Evolutionary conservation across 2,797 vertebrate species (phyloP), one percentile per base, ranked within the genome.

Genomic region (Micrastur ruficollis): DNA sequence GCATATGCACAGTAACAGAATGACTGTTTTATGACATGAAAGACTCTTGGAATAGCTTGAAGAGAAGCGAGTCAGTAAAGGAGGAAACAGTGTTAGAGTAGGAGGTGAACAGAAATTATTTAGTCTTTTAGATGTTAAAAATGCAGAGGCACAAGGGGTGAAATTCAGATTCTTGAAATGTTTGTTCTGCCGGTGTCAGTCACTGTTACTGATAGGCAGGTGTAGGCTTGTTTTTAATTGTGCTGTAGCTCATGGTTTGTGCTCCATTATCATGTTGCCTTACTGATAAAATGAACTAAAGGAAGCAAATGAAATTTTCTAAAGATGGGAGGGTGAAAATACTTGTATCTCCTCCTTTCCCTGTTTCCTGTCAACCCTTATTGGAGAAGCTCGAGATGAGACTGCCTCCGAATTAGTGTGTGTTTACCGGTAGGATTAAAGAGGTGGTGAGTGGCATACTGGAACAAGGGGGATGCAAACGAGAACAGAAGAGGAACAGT

Each of bases 1-100:
- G 59, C 3, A 0, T 14, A 14, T 0, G 2, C 10, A 25, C 17
- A 22, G 34, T 1, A 4, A 46, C 73, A 71, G 49, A 21, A 26
- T 12, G 21, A 59, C 26, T 67, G 22, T 25, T 67, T 53, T 38
- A 44, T 44, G 17, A 44, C 44, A 44, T 19, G 17, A 44, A 17
- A 44, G 18, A 44, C 44, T 44, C 44, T 44, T 44, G 44, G 44
- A 44, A 44, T 8, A 44, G 44, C 56, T 40, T 55, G 34, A 65
- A 70, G 55, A 75, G 32, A 73, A 65, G 8, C 1, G 0, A 73
- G 38, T 75, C n/a, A 19, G 29, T 42, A 38, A 40, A 36, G 62
- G 52, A 74, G 55, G 38, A 84, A 76, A 17, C 47, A 10, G 22
- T 62, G 26, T 72, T 52, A 42, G 84, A 58, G 71, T 25, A 55